phyloP scores from a whole-genome alignment of 2,888 invertebrate species.

The Spatulosminthurus flaviceps region DNA sequence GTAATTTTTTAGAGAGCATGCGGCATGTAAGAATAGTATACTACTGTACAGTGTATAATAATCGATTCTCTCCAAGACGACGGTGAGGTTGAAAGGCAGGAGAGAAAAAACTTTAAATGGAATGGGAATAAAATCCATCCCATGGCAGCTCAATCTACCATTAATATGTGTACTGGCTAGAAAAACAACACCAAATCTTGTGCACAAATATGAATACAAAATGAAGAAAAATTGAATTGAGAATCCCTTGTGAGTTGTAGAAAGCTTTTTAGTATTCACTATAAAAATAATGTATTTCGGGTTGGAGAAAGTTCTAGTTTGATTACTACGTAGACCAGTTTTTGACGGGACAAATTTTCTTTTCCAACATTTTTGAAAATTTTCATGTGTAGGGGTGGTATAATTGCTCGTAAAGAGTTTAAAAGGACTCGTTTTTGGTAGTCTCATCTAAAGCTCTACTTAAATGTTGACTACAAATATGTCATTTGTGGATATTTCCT shows the following conservation, averaged over 20 bases:
- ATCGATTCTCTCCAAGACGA: not conserved
- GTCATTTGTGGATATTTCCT: too few species aligned
- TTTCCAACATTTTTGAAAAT: too few species aligned
- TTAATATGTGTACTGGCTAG: not conserved
- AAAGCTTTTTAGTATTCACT: not conserved
- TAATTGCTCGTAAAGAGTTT: too few species aligned
- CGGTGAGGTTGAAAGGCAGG: not conserved
- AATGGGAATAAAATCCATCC: constrained; percentile 7
- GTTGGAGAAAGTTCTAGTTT: too few species aligned
- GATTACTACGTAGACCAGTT: too few species aligned
- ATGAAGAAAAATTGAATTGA: not conserved
- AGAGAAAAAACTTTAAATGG: constrained; percentile 16
- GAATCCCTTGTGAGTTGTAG: not conserved
- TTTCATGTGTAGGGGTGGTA: too few species aligned
- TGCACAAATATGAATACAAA: constrained; percentile 19
- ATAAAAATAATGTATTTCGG: too few species aligned
- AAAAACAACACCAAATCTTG: not conserved
- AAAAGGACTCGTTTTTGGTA: too few species aligned
- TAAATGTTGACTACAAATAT: too few species aligned
- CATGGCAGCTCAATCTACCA: not conserved
- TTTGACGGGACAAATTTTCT: too few species aligned
- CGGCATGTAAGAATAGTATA: not conserved
- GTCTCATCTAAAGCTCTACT: too few species aligned
- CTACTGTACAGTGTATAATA: not conserved
- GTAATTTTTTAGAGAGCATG: not conserved